Conservation (phyloP, 2,888 invertebrate species). For the Oegoconia quadripuncta region DNA sequence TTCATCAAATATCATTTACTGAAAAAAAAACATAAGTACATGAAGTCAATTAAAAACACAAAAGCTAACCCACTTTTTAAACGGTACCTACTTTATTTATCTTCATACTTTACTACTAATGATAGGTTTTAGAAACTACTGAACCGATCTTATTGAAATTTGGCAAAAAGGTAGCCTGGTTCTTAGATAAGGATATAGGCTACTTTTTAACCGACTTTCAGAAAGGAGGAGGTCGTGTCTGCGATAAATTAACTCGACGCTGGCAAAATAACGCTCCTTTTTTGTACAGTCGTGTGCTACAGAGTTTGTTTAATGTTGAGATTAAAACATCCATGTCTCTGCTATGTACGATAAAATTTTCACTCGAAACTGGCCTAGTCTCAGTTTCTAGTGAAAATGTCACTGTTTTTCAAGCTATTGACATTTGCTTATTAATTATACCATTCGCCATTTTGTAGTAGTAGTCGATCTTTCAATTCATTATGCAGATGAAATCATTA, state of each 20-base stretch:
- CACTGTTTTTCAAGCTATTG: conserved; percentile 18
- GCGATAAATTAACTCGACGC: no score
- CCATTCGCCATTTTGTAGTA: background rate
- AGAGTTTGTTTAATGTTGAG: conserved; percentile 21
- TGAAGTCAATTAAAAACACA: no score
- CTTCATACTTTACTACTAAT: no score
- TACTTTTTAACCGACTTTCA: background rate
- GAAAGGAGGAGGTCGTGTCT: no score
- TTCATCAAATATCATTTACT: no score
- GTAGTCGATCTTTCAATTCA: no score
- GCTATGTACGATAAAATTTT: conserved; percentile 24
- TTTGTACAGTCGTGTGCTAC: no score
- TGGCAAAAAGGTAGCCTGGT: background rate
- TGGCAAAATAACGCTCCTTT: no score
- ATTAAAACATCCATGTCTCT: conserved; percentile 46
- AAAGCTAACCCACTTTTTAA: no score
- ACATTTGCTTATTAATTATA: background rate
- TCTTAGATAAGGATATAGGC: background rate
- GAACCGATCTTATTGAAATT: background rate
- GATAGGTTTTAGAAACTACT: conserved; percentile 1
- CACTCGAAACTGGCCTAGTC: conserved; percentile 25
- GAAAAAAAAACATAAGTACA: no score
- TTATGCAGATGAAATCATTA: no score
- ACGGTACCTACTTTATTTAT: no score
- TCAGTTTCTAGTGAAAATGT: conserved; percentile 29